These are phyloP conservation scores for Philypnodon macrostomus DNA, from an alignment of 2,797 vertebrate species.

Conservation along the genomic window DNA sequence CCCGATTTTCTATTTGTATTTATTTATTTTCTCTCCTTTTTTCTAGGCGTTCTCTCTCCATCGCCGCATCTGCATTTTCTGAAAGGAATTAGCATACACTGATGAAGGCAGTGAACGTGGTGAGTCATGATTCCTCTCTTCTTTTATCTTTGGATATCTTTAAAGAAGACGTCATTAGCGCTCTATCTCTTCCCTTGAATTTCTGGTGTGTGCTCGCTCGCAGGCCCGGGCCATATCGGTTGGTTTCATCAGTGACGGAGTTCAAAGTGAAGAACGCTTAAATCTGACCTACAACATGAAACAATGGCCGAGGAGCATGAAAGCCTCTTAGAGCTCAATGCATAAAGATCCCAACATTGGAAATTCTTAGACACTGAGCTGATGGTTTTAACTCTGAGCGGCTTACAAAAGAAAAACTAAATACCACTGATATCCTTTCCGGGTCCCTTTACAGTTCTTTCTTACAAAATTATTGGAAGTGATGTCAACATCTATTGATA, in stretches of 20 bases:
- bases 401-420: slow-evolving; percentile 33
- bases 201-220: neutral
- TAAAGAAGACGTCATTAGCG: neutral
- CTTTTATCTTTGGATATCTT: slow-evolving; percentile 7
- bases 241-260: slow-evolving; percentile 12
- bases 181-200: neutral
- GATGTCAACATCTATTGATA: no score
- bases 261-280: slow-evolving; percentile 16
- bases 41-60: neutral
- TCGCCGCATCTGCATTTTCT: neutral
- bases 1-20: slow-evolving; percentile 11
- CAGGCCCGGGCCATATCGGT: neutral
- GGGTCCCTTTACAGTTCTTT: no score
- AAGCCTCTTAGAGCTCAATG: slow-evolving; percentile 28
- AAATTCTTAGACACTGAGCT: slow-evolving; percentile 28
- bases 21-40: slow-evolving; percentile 1
- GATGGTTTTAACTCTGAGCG: slow-evolving; percentile 31
- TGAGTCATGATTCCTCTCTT: slow-evolving; percentile 7
- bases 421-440: slow-evolving; percentile 1
- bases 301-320: slow-evolving; percentile 20
- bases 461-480: no score
- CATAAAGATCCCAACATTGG: slow-evolving; percentile 28
- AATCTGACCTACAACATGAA: slow-evolving; percentile 18
- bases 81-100: slow-evolving; percentile 1
- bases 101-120: slow-evolving; percentile 3